These are phyloP conservation scores for Drosophila yakuba DNA, from an alignment of 1,140 invertebrate genomes.

Conservation along the genomic window DNA sequence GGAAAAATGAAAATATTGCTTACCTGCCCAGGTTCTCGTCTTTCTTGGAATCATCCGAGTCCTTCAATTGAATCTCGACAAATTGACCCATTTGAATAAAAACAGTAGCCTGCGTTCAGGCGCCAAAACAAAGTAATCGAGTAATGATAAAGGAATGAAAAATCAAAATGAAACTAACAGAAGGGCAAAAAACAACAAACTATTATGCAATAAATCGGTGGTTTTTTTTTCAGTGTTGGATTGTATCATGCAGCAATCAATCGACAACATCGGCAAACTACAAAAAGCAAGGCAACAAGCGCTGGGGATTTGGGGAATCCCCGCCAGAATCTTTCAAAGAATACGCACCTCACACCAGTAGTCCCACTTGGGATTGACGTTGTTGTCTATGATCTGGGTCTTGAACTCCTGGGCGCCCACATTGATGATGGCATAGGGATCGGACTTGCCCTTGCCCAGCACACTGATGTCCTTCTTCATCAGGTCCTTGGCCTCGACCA, in stretches of 20 bases:
- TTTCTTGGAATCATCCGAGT: conserved; percentile 93
- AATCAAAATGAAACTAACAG: conserved; percentile 55
- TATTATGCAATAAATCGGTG: conserved; percentile 48
- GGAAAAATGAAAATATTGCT: conserved; percentile 43
- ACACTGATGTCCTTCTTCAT: conserved; percentile 96
- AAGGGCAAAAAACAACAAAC: conserved; percentile 53
- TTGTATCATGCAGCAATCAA: conserved; percentile 72
- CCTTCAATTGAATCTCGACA: conserved; percentile 91
- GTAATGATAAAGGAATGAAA: conserved; percentile 60
- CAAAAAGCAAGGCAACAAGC: conserved; percentile 57
- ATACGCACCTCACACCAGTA: conserved; percentile 94
- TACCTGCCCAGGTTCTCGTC: conserved; percentile 94
- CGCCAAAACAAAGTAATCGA: conserved; percentile 53
- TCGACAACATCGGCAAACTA: conserved; percentile 65
- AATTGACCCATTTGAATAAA: conserved; percentile 88
- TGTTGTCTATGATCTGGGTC: conserved; percentile 95
- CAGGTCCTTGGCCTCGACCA: conserved; percentile 96
- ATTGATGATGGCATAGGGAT: conserved; percentile 95
- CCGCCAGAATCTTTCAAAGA: background rate
- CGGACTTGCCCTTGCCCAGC: conserved; percentile 97
- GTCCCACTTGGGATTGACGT: conserved; percentile 97
- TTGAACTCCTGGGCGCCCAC: conserved; percentile 95
- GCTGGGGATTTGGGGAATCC: background rate
- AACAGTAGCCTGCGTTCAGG: conserved; percentile 67
- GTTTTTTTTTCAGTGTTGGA: conserved; percentile 27